These are phyloP conservation scores for Pygocentrus nattereri DNA, from an alignment of 2,797 vertebrate genomes.

Conservation along the genomic window DNA sequence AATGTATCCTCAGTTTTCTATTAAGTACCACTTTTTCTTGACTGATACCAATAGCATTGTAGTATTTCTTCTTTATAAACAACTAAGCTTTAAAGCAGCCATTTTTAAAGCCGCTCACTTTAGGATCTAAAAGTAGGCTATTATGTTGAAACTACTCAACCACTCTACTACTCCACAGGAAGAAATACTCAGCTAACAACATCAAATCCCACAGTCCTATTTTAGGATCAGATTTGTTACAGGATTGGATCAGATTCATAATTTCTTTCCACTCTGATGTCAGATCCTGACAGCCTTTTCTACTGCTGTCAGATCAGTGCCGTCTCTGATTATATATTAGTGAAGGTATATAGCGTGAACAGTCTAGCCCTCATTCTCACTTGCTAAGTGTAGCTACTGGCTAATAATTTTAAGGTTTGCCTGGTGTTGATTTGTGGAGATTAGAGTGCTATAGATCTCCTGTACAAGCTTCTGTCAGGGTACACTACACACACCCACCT, in stretches of 20 bases:
- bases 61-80: too few species aligned
- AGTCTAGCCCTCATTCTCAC: background rate
- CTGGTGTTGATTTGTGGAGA: background rate
- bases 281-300: background rate
- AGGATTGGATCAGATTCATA: too few species aligned
- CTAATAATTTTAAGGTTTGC: slow-evolving; percentile 19
- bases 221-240: background rate
- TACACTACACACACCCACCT: slow-evolving; percentile 12
- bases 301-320: background rate
- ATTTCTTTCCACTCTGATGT: background rate
- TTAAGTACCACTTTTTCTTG: too few species aligned
- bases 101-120: too few species aligned
- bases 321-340: background rate
- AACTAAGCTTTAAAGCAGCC: too few species aligned
- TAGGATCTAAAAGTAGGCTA: background rate
- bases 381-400: background rate
- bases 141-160: too few species aligned
- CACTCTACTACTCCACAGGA: background rate
- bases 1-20: too few species aligned
- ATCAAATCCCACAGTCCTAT: background rate
- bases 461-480: slow-evolving; percentile 7
- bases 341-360: background rate
- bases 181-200: background rate
- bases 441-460: slow-evolving; percentile 27
- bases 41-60: too few species aligned